Base-by-base conservation (phyloP, 2,797 vertebrate genomes). In the Microhierax caerulescens region DNA sequence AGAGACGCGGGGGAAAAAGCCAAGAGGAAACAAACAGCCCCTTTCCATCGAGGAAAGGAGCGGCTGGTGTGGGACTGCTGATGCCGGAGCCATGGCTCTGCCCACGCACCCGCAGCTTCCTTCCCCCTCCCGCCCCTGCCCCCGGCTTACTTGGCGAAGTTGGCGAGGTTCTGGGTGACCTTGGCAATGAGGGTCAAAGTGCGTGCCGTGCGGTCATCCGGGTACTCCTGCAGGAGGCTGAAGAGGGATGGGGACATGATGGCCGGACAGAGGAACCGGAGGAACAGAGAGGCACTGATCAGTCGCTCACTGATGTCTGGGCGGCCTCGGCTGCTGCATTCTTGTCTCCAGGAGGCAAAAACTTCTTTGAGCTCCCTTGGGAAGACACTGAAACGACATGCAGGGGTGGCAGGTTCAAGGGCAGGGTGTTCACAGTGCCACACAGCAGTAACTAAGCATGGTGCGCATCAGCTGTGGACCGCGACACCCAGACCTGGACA, bases 181-280 rank as follows among this genome's bases (percentile, higher is more conserved):
- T 99, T 99, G 96, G 99, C 99, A 2, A 99, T 99, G 96, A 99
- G 99, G 8, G 99, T 99, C 95, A 99, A 98, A 1, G 99, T 99
- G 53, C 99, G 99, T 0, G 99, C 99, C 0, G 99, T 99, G 97
- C 99, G 99, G 98, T 99, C 99, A 0, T 99, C 99, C 0, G 99
- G 99, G 93, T 99, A 99, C 95, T 99, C 99, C 98, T 99, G 99
- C 82, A 99, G 99, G 91, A 99, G 97, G 85, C 98, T 99, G 98
- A 99, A 99, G 77, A 99, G 99, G 0, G 99, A 99, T 1, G 99
- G 99, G 4, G 99, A 99, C 99, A 99, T 99, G 98, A 99, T 99
- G 97, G 99, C 99, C 0, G 99, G 99, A 89, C 99, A 99, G 86
- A 99, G 99, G 97, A 99, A 99, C 11, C 99, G 99, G 95, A 99